phyloP scores from a whole-genome alignment of 1,140 invertebrate species.

The Pomacea maculata region DNA sequence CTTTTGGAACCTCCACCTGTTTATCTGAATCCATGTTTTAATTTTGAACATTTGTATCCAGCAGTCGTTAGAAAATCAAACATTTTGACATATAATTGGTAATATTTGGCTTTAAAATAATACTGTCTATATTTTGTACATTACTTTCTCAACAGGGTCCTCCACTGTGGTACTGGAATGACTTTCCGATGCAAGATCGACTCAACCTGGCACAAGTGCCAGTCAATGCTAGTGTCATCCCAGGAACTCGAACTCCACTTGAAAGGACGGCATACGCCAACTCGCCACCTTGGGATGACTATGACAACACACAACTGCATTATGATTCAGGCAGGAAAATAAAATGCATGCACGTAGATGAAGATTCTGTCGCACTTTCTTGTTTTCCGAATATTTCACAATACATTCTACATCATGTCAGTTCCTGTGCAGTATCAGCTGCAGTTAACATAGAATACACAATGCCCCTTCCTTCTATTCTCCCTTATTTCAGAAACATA shows the following conservation, averaged over 20 bases:
- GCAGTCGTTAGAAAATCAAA: not conserved
- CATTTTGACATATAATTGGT: not conserved
- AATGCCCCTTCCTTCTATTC: no score
- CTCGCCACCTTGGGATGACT: not conserved
- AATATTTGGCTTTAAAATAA: not conserved
- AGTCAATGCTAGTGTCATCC: slow-evolving; percentile 40
- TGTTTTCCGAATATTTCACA: no score
- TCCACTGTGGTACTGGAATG: slow-evolving; percentile 51
- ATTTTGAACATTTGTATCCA: no score
- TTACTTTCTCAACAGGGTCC: slow-evolving; percentile 34
- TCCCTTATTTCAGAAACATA: no score
- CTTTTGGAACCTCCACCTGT: no score
- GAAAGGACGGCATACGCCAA: not conserved
- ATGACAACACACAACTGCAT: not conserved
- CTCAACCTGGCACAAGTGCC: slow-evolving; percentile 44
- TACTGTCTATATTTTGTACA: not conserved
- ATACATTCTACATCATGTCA: no score
- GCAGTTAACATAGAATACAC: no score
- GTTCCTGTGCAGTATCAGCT: no score
- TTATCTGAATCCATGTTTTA: no score
- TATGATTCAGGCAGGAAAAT: not conserved
- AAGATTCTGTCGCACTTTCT: no score
- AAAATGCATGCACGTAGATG: no score
- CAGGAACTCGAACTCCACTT: slow-evolving; percentile 24
- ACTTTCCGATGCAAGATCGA: slow-evolving; percentile 25